Conservation (phyloP, 2,113 vertebrate genomes). For the Ursus arctos region DNA sequence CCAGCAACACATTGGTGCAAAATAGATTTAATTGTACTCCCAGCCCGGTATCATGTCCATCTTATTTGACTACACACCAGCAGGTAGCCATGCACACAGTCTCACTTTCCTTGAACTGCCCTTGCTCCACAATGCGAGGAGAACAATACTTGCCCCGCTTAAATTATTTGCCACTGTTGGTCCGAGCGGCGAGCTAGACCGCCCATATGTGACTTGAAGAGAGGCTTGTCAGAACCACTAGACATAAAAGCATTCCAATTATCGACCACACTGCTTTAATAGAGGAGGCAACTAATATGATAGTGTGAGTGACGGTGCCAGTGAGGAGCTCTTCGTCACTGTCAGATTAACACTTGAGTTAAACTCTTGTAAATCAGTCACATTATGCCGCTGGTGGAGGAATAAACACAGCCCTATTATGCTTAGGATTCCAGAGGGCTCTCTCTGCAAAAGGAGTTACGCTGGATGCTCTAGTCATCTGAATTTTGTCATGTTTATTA, state of each 20-base stretch:
- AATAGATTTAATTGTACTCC: conserved; percentile 95
- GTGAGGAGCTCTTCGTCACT: conserved; percentile 92
- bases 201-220: conserved; percentile 93
- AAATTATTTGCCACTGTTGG: conserved; percentile 97
- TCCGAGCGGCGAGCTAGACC: conserved; percentile 92
- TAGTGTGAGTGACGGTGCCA: conserved; percentile 90
- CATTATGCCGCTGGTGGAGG: conserved; percentile 88
- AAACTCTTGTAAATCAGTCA: conserved; percentile 93
- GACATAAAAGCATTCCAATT: conserved; percentile 97
- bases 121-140: conserved; percentile 89
- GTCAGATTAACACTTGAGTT: conserved; percentile 94
- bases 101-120: conserved; percentile 93
- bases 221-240: conserved; percentile 95
- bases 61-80: conserved; percentile 92
- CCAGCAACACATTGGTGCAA: conserved; percentile 91
- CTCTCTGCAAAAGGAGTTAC: conserved; percentile 74
- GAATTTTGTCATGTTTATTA: conserved; percentile 87
- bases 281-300: conserved; percentile 92
- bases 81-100: conserved; percentile 89
- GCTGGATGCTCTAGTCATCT: conserved; percentile 82
- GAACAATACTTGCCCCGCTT: conserved; percentile 93
- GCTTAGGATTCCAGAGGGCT: conserved; percentile 86
- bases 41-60: conserved; percentile 91
- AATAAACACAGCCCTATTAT: conserved; percentile 90
- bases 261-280: conserved; percentile 92